These are phyloP conservation scores for Peromyscus maniculatus DNA, from an alignment of 2,113 vertebrate genomes.

Conservation along the genomic window DNA sequence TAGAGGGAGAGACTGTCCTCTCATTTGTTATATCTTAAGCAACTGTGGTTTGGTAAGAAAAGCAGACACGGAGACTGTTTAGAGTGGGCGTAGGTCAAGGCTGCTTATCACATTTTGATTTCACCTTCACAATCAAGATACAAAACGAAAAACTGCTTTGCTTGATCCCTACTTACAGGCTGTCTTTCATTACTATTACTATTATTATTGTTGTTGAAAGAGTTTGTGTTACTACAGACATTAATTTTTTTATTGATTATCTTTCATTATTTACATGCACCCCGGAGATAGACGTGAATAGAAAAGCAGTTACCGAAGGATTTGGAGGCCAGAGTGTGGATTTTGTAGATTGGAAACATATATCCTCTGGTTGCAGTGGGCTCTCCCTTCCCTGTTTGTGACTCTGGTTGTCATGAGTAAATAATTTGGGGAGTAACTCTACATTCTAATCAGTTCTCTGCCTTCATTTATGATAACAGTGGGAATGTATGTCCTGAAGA, in stretches of 20 bases:
- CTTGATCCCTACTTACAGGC: neutral
- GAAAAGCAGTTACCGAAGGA: neutral
- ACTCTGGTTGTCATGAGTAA: slow-evolving; percentile 57
- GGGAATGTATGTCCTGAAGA: slow-evolving; percentile 68
- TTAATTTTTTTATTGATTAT: slow-evolving; percentile 7
- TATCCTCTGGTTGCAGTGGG: neutral
- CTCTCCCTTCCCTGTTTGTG: slow-evolving; percentile 18
- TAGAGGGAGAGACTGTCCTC: neutral
- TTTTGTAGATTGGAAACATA: slow-evolving; percentile 11
- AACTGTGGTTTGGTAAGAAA: neutral
- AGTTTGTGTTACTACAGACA: neutral
- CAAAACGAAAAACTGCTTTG: neutral
- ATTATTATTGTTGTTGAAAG: neutral
- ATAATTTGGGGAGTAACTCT: slow-evolving; percentile 61
- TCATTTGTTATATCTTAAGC: neutral
- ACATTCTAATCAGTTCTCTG: slow-evolving; percentile 53
- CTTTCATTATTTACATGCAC: slow-evolving; percentile 6
- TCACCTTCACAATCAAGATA: neutral
- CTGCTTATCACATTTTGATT: neutral
- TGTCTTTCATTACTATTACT: neutral
- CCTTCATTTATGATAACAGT: slow-evolving; percentile 56
- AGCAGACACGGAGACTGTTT: neutral
- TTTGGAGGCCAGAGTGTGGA: neutral
- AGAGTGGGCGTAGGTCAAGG: neutral
- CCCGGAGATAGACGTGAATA: neutral